Conservation (phyloP, 2,888 invertebrate species). For the Palloptera scutellata region DNA sequence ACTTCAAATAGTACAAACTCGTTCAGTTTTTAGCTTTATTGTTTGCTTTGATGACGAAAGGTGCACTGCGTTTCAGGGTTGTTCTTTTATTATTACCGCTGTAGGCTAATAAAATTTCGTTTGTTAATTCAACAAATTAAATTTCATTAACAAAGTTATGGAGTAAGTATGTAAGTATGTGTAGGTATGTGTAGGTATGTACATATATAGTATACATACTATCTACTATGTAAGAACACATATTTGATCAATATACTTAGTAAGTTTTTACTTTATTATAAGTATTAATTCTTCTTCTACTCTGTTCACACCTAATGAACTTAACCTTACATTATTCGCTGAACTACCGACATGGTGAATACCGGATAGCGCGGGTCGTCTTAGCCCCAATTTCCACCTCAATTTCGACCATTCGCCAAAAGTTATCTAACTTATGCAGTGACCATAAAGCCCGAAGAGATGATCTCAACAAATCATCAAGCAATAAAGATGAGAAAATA, state of each 20-base stretch:
- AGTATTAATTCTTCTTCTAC: no score
- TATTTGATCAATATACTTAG: not conserved
- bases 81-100: not conserved
- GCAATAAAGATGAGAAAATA: no score
- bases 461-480: no score
- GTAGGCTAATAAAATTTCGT: not conserved
- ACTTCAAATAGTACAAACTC: no score
- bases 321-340: no score
- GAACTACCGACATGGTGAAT: no score
- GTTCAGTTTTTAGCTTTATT: not conserved
- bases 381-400: no score
- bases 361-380: no score
- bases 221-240: not conserved
- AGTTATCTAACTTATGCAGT: no score
- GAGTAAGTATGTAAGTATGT: not conserved
- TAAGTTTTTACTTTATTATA: slow-evolving; percentile 4
- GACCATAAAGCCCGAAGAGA: no score
- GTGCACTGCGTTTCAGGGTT: not conserved
- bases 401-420: no score
- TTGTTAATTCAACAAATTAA: slow-evolving; percentile 4
- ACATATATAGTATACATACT: not conserved
- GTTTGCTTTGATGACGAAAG: not conserved
- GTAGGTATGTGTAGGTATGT: not conserved
- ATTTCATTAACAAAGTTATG: not conserved
- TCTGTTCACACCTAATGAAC: no score